Evolutionary conservation across 2,113 vertebrate genomes (phyloP).

Genomic region (Ovibos moschatus): DNA sequence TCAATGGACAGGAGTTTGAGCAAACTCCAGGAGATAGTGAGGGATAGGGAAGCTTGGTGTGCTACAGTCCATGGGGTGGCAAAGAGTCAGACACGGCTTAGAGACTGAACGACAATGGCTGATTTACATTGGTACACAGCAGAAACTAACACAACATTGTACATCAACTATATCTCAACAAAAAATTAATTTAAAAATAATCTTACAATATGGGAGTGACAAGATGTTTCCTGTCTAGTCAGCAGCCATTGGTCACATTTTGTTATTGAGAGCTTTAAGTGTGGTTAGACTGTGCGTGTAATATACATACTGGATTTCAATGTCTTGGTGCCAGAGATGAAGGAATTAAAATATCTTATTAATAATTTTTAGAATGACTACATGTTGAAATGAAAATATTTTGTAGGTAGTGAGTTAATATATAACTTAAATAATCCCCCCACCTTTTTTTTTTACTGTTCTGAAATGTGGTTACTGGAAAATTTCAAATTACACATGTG

Average conservation of each 20-base stretch:
- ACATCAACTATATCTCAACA: not conserved
- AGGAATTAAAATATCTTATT: not conserved
- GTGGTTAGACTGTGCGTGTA: not conserved
- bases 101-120: not conserved
- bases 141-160: not conserved
- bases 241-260: not conserved
- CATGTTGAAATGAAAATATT: not conserved
- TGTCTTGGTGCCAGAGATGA: not conserved
- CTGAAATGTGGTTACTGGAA: not conserved
- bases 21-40: not conserved
- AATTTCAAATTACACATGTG: not conserved
- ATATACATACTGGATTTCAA: not conserved
- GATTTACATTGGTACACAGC: not conserved
- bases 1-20: not conserved
- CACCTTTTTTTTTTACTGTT: not conserved
- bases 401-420: not conserved
- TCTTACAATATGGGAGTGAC: fast-evolving
- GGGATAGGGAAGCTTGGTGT: not conserved
- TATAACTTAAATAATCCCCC: not conserved
- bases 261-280: not conserved
- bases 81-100: not conserved
- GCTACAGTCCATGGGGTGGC: not conserved
- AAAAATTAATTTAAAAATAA: not conserved
- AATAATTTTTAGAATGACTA: not conserved
- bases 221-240: not conserved